Evolutionary conservation across 1,140 invertebrate genomes (phyloP), one percentile per base, ranked within the genome.

Genomic region (Neotoxoptera formosana): DNA sequence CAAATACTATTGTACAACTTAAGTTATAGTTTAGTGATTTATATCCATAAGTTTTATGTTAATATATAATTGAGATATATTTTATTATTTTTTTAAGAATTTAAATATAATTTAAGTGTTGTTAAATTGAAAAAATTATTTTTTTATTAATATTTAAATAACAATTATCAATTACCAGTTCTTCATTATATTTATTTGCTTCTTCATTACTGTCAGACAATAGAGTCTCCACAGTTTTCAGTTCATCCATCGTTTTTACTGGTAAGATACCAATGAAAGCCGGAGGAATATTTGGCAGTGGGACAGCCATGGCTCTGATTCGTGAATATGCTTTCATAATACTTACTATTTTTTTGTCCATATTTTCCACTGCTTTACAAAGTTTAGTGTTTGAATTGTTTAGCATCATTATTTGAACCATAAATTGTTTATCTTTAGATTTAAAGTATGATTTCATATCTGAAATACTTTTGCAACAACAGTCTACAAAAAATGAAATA

Each of bases 381-480:
- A 81, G 67, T 81, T 81, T 81, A 14, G 67, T 81, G 14, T 81
- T 34, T 17, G 67, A 81, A 81, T 81, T 81, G 67, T 81, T 81
- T 17, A 81, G 67, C n/a, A 81, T 81, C 67, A 81, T 81, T 81
- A 81, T 7, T 81, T 81, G 67, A n/a, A 81, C n/a, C 67, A 81
- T 34, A 6, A 81, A 34, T 81, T 81, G n/a, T 81, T 81, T 81
- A 20, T 81, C n/a, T 34, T 81, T 81, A 34, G n/a, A 81, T 81
- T 81, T 81, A 11, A 81, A 81, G 6, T 81, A 81, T 81, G 67
- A 81, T 81, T 81, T 81, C 7, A 81, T 1, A 34, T 81, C 67
- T 20, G 67, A 81, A 34, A 81, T 81, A 81, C 34, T 81, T 81
- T 81, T 81, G 17, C n/a, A 81, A 2, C 56, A 60, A 81, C 67